phyloP scores from a whole-genome alignment of 2,113 vertebrate species.

The Orycteropus afer region DNA sequence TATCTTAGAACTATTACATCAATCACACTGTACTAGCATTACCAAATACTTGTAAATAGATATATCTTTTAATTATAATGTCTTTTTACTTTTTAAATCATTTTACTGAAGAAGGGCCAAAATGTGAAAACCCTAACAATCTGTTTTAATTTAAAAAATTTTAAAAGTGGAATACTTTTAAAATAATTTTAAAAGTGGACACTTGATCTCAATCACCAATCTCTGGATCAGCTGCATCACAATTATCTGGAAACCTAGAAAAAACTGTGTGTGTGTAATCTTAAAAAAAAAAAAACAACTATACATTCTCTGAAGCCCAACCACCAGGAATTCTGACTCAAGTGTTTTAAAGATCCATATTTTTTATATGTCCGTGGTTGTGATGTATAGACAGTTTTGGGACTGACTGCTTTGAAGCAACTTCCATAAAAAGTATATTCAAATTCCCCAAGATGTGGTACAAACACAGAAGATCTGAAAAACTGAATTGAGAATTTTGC shows the following conservation, averaged over 20 bases:
- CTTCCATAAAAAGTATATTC: background rate
- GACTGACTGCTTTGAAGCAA: background rate
- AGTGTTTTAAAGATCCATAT: background rate
- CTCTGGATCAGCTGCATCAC: background rate
- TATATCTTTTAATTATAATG: background rate
- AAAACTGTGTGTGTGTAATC: background rate
- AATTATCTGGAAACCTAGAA: background rate
- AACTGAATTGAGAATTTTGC: background rate
- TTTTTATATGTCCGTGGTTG: background rate
- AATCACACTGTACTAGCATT: background rate
- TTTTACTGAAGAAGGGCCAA: background rate
- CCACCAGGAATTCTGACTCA: background rate
- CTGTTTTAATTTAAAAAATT: background rate
- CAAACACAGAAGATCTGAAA: background rate
- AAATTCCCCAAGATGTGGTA: background rate
- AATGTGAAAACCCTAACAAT: background rate
- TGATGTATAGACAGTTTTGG: too few species aligned
- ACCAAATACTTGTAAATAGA: background rate
- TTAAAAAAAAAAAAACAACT: background rate
- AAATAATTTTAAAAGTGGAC: too few species aligned
- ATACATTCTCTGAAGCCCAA: background rate
- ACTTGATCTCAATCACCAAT: background rate
- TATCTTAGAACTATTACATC: background rate
- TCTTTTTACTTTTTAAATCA: slow-evolving; percentile 13
- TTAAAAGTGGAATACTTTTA: background rate